Conservation (phyloP, 2,113 vertebrate species). For the Cyprinodon tularosa region DNA sequence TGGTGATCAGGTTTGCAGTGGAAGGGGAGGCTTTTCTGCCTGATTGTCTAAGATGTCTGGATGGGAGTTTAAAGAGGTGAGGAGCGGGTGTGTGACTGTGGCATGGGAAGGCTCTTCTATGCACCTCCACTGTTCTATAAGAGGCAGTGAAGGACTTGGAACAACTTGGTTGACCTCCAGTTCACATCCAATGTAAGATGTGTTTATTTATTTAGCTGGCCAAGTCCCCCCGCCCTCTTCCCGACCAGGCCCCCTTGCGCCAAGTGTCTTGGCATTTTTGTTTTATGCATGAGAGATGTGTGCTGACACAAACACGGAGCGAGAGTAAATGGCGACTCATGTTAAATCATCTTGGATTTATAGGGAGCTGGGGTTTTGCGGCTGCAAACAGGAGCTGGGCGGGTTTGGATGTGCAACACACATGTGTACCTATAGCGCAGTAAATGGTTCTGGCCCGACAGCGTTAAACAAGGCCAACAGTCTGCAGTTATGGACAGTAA, state of each 20-base stretch:
- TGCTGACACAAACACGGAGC: slow-evolving; percentile 19
- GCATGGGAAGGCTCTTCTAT: slow-evolving; percentile 24
- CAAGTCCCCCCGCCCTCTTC: neutral
- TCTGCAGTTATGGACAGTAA: slow-evolving; percentile 68
- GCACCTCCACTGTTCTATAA: slow-evolving; percentile 21
- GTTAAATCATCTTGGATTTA: slow-evolving; percentile 59
- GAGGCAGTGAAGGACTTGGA: slow-evolving; percentile 25
- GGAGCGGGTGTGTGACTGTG: neutral
- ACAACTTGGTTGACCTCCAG: neutral
- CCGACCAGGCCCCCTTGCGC: neutral
- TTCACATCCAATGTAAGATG: slow-evolving; percentile 48
- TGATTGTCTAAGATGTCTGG: slow-evolving; percentile 56
- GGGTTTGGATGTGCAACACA: neutral
- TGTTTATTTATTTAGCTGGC: neutral
- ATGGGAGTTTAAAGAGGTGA: slow-evolving; percentile 5
- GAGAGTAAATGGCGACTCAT: slow-evolving; percentile 45
- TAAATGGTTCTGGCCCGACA: slow-evolving; percentile 56
- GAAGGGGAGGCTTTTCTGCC: slow-evolving; percentile 27
- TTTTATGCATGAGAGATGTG: slow-evolving; percentile 14
- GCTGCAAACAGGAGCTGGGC: neutral
- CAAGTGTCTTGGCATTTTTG: neutral
- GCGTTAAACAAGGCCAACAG: slow-evolving; percentile 70
- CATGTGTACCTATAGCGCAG: slow-evolving; percentile 21
- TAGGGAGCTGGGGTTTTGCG: slow-evolving; percentile 23
- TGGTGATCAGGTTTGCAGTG: slow-evolving; percentile 29